These are phyloP conservation scores for Ornithoptera priamus DNA, from an alignment of 2,888 invertebrate genomes.

Conservation along the genomic window DNA sequence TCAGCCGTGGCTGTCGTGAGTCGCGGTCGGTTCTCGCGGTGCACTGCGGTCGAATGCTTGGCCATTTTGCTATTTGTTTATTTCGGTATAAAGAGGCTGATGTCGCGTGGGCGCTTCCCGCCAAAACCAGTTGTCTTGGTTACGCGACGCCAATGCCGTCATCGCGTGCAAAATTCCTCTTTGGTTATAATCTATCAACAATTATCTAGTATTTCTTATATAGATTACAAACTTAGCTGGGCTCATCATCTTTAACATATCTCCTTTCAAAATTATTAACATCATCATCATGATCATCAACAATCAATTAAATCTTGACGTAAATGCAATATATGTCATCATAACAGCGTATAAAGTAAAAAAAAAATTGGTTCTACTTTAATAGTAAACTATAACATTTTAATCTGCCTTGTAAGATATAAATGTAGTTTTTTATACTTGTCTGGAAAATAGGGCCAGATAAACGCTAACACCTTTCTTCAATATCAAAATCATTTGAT, in stretches of 20 bases:
- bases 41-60: constrained; percentile 75
- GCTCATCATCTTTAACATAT: neutral
- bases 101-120: constrained; percentile 65
- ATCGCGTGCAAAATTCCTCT: constrained; percentile 34
- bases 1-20: constrained; percentile 68
- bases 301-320: too few relatives aligned
- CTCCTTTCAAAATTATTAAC: neutral
- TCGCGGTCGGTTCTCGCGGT: constrained; percentile 69
- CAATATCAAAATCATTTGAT: too few relatives aligned
- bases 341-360: too few relatives aligned
- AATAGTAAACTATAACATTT: too few relatives aligned
- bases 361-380: too few relatives aligned
- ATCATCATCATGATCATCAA: too few relatives aligned
- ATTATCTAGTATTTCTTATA: neutral
- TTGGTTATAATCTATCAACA: constrained; percentile 7
- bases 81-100: constrained; percentile 34
- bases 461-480: too few relatives aligned
- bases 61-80: constrained; percentile 40
- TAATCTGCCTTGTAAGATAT: too few relatives aligned
- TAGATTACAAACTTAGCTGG: neutral
- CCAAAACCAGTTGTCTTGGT: constrained; percentile 73
- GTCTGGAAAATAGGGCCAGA: too few relatives aligned
- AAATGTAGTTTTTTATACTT: too few relatives aligned
- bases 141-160: constrained; percentile 52
- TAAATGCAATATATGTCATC: too few relatives aligned